Conservation (phyloP, 2,113 vertebrate genomes). For the Heterotilapia buettikoferi region DNA sequence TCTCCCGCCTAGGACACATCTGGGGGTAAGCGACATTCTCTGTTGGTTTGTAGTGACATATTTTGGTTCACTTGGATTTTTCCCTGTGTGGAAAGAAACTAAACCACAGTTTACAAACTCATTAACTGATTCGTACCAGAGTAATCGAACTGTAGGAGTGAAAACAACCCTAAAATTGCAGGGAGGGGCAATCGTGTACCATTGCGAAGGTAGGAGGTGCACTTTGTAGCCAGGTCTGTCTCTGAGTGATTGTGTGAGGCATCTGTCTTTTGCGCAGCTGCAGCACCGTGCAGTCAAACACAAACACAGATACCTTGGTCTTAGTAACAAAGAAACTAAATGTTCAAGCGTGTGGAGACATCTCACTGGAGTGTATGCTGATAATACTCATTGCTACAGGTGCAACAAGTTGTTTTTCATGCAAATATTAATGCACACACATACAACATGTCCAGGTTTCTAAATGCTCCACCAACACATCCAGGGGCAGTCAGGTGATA, state of each 20-base stretch:
- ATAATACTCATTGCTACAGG: not conserved
- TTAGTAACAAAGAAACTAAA: not conserved
- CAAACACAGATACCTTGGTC: not conserved
- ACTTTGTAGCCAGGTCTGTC: fast-evolving
- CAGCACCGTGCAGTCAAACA: not conserved
- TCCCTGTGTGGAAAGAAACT: not conserved
- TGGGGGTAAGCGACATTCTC: not conserved
- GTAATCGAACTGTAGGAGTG: not conserved
- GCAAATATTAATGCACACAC: not conserved
- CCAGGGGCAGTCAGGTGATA: not conserved
- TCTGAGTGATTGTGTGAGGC: not conserved
- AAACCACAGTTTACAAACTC: not conserved
- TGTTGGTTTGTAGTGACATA: not conserved
- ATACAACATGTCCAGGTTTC: not conserved
- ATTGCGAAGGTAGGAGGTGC: not conserved
- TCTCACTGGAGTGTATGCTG: fast-evolving
- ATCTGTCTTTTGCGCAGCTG: not conserved
- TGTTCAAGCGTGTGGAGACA: not conserved
- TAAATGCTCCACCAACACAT: not conserved
- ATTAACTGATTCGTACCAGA: fast-evolving
- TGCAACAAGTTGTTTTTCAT: not conserved
- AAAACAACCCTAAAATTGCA: not conserved
- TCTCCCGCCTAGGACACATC: fast-evolving
- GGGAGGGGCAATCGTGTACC: not conserved
- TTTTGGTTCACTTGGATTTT: not conserved